Evolutionary conservation across 1,140 invertebrate species (phyloP).

Genomic region (Drosophila persimilis): DNA sequence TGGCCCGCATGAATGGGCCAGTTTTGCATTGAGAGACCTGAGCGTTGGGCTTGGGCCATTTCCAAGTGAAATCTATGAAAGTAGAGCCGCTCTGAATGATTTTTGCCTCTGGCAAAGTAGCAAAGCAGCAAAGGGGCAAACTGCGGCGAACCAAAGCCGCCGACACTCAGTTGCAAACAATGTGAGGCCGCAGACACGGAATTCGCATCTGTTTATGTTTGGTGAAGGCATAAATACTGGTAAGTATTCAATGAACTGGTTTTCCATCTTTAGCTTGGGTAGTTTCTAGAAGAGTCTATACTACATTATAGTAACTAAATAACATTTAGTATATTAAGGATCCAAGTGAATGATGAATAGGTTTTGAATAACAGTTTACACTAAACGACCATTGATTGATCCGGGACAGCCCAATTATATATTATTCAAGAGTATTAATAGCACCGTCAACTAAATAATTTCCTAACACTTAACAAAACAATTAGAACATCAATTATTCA

Average conservation of each 20-base stretch:
- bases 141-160: slow-evolving; percentile 26
- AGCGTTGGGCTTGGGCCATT: slow-evolving; percentile 58
- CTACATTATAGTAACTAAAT: too few species aligned
- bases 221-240: slow-evolving; percentile 6
- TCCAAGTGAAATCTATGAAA: slow-evolving; percentile 81
- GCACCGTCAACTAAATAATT: too few species aligned
- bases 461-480: too few species aligned
- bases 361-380: too few species aligned
- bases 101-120: slow-evolving; percentile 29
- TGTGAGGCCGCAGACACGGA: slow-evolving; percentile 37
- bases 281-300: slow-evolving; percentile 20
- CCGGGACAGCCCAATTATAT: too few species aligned
- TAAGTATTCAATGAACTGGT: slow-evolving; percentile 37
- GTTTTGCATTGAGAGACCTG: slow-evolving; percentile 48
- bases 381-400: too few species aligned
- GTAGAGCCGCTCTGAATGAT: slow-evolving; percentile 34
- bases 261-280: slow-evolving; percentile 10
- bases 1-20: slow-evolving; percentile 53
- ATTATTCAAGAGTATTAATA: too few species aligned
- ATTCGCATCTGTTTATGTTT: slow-evolving; percentile 24
- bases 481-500: too few species aligned
- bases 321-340: too few species aligned
- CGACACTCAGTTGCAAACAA: slow-evolving; percentile 10
- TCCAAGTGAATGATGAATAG: too few species aligned
- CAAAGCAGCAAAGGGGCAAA: too few species aligned